Evolutionary conservation across 2,797 vertebrate species (phyloP), one percentile per base, ranked within the genome.

Genomic region (Pangasius larnaudii): DNA sequence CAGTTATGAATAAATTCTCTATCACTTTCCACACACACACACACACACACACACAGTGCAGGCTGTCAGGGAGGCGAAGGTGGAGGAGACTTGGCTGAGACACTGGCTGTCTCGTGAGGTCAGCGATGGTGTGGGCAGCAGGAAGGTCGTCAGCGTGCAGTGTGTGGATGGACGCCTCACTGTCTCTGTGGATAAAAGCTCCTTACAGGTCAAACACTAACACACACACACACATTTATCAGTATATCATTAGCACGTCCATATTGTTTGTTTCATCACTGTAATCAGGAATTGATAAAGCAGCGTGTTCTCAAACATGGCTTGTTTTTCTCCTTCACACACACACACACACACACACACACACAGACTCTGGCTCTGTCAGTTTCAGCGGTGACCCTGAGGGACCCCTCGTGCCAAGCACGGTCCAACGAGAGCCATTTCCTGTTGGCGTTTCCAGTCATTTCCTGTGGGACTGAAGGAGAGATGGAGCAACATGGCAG

Each of bases 381-480:
- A 0, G 92, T 93, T 84, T 91, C 90, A 8, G 90, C 90, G 0
- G 91, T 96, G 88, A 96, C 95, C 13, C 92, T 97, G 84, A 91
- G 84, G 49, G 95, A 97, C 85, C 92, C 88, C 8, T 84, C 88
- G 2, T 97, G 96, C 93, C 92, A 91, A 89, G 95, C 95, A 71
- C 84, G 91, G 88, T 94, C 92, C 71, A 96, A 96, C 11, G 93
- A 93, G 88, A 96, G 93, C 89, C 95, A 97, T 91, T 96, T 96
- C 94, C 94, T 96, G 90, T 92, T 96, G 91, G 93, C 91, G 85
- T 95, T 95, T 84, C 95, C 96, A 1, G 93, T 96, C 86, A 94
- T 95, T 94, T 95, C 93, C 95, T 97, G 96, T 88, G 94, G 95
- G 83, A 96, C 96, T 0, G 94, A 95, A 75, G 93, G 86, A 5